These are phyloP conservation scores for Eristalinus aeneus DNA, from an alignment of 2,888 invertebrate genomes.

Conservation along the genomic window DNA sequence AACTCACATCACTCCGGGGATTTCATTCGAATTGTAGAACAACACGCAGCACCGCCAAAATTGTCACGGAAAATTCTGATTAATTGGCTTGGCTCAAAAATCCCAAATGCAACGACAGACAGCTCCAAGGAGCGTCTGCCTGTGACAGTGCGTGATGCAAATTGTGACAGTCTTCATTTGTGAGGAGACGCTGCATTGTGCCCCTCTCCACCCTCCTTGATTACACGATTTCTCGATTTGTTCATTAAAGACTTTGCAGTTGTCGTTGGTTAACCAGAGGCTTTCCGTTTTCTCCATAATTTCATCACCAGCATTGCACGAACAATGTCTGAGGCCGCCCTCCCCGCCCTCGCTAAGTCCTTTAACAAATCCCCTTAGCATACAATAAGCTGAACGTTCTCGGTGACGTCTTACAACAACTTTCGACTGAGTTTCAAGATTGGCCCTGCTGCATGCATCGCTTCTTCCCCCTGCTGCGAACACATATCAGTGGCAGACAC, in stretches of 20 bases:
- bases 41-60: too few species aligned
- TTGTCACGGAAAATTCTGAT: not conserved
- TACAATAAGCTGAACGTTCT: conserved; percentile 30
- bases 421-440: conserved; percentile 11
- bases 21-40: too few species aligned
- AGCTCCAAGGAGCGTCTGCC: not conserved
- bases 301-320: conserved; percentile 20
- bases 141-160: not conserved
- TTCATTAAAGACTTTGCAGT: not conserved
- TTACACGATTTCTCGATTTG: not conserved
- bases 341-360: not conserved
- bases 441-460: not conserved
- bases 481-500: not conserved
- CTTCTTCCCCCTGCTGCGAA: not conserved
- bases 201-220: not conserved
- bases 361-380: not conserved
- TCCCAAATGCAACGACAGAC: too few species aligned
- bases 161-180: not conserved
- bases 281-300: not conserved
- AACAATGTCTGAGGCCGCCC: not conserved
- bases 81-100: not conserved
- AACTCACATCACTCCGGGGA: too few species aligned
- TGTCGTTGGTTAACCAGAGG: not conserved
- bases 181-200: not conserved
- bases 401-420: conserved; percentile 57